phyloP scores from a whole-genome alignment of 2,797 vertebrate species.

The Paratrypauchen microcephalus region DNA sequence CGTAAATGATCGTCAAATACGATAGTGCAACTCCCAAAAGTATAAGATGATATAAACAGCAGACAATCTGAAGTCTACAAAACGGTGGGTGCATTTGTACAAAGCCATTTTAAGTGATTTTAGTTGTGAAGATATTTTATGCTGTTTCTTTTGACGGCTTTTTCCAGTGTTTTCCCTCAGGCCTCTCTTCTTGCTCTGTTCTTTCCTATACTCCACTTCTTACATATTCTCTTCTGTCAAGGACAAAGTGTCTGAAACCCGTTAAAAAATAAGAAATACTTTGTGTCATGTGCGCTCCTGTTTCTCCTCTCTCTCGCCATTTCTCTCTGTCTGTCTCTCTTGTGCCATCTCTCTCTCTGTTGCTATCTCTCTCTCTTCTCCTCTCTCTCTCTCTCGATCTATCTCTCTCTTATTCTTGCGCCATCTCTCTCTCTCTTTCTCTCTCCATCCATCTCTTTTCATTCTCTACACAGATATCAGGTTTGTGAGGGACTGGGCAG shows the following conservation, averaged over 20 bases:
- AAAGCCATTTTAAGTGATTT: constrained; percentile 6
- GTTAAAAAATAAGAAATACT: constrained; percentile 25
- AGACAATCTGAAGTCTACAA: not conserved
- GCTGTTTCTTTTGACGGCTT: constrained; percentile 45
- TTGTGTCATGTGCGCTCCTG: constrained; percentile 19
- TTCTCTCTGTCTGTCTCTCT: no score
- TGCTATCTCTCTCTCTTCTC: no score
- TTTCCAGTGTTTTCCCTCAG: constrained; percentile 30
- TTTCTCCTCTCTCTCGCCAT: constrained; percentile 7
- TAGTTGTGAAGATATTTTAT: constrained; percentile 27
- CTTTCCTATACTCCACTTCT: constrained; percentile 40
- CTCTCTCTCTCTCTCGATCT: no score
- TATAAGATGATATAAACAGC: not conserved
- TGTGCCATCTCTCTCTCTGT: no score
- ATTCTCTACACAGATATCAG: constrained; percentile 37
- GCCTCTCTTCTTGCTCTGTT: constrained; percentile 34
- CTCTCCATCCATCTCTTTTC: not conserved
- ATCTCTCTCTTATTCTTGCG: no score
- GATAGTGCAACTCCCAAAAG: not conserved
- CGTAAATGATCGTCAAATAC: not conserved
- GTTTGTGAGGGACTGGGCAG: constrained; percentile 34
- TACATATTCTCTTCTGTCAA: constrained; percentile 40
- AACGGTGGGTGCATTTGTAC: not conserved
- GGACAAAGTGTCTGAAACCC: constrained; percentile 47
- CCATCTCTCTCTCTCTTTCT: no score